Evolutionary conservation across 2,797 vertebrate genomes (phyloP), one percentile per base, ranked within the genome.

Genomic region (Poeciliopsis turneri): DNA sequence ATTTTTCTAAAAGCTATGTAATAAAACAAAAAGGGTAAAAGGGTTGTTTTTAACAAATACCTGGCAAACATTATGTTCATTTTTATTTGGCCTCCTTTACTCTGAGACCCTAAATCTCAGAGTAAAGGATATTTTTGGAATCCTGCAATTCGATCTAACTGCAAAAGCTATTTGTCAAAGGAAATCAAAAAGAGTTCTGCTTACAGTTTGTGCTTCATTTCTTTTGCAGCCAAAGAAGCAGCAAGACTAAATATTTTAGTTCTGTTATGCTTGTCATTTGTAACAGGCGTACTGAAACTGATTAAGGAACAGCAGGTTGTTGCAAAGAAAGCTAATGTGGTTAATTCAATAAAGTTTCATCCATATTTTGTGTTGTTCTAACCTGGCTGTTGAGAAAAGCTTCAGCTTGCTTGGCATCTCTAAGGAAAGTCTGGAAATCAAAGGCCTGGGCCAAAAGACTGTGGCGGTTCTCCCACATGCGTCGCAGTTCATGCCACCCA

Each of bases 371-470:
- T 46, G 10, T 74, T 55, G 78, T 66, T 49, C 92, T 92, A 30
- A 99, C 98, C 97, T 99, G 98, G 84, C 95, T 97, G 93, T 97
- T 98, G 78, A 99, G 97, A 81, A 98, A 96, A 0, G 97, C 96
- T 81, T 99, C 97, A 0, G 97, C 97, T 92, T 98, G 98, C 85
- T 97, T 98, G 78, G 96, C 96, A n/a, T 99, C 98, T 73, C 97
- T 93, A 82, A 98, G 92, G 94, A 99, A 98, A 20, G 95, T 95
- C 90, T 98, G 98, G 95, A 97, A 97, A 84, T 97, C 96, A 0
- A 97, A 97, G 36, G 97, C 97, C 83, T 97, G 97, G 16, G 97
- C 96, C 84, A 99, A 91, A 16, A 97, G 93, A 75, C 94, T 96
- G 84, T 97, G 97, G 6, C 97, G 95, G 90, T 96, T 97, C 92